Base-by-base conservation (phyloP, 2,113 vertebrate genomes). In the Dipodomys stephensi region DNA sequence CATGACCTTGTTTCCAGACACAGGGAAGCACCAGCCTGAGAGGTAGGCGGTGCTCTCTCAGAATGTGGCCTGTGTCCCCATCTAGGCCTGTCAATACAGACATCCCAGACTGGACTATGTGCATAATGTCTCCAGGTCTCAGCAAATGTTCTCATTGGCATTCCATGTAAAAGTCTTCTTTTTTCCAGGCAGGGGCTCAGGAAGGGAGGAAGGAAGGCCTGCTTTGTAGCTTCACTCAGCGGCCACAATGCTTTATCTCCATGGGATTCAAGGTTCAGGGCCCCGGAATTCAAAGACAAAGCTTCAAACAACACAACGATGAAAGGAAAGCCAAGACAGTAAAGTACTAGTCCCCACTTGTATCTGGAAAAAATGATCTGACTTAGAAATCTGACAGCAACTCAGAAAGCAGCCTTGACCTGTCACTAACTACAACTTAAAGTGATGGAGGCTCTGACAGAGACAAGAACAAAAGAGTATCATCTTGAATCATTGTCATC, bases 401-500 rank as follows among this genome's bases (percentile, higher is more conserved):
- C 60, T 4, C 4, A 28, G 13, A 23, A 60, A 87, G 76, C 6
- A 6, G 32, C 4, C 44, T 18, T 15, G 30, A 6, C 71, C 77
- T 72, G 39, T 12, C 15, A 4, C 25, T 23, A 7, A 28, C 4
- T 2, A 53, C 68, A 69, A 49, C 57, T 79, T 57, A 25, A 30
- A 46, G 81, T 64, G 44, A 27, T 0, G 6, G 57, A 7, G 16
- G 1, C 27, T 0, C 0, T 7, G 49, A 62, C 1, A 4, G 57
- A 32, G 7, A 28, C 13, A 0, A 30, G 19, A 65, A 44, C 30
- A 57, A 44, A 85, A 60, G 44, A 20, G 9, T 10, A 16, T 15
- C 30, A 8, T n/a, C 27, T 1, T 0, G 18, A 79, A 28, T 28
- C 19, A 35, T 0, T 46, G 7, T 27, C n/a, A 67, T 0, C 35